These are phyloP conservation scores for Stenodema calcarata DNA, from an alignment of 2,888 invertebrate species.

Conservation along the genomic window DNA sequence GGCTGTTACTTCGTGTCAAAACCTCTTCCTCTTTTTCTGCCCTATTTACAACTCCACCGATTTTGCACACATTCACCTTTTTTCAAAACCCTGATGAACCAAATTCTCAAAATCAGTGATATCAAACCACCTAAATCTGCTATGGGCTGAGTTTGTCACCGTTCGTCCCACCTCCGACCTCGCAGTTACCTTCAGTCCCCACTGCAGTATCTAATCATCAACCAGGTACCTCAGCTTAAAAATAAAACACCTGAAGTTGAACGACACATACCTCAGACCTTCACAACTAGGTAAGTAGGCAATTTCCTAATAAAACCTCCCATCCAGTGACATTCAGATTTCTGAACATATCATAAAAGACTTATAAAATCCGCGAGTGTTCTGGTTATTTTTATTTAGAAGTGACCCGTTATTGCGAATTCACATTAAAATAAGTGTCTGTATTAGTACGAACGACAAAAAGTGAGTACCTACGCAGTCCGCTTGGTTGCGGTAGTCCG, in stretches of 20 bases:
- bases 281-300: not conserved
- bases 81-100: not conserved
- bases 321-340: too few species aligned
- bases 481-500: too few species aligned
- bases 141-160: not conserved
- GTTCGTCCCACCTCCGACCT: not conserved
- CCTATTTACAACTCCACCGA: not conserved
- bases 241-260: not conserved
- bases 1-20: conserved; percentile 2
- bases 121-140: not conserved
- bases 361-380: too few species aligned
- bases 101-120: not conserved
- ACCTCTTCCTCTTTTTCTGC: too few species aligned
- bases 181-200: not conserved
- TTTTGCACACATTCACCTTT: not conserved
- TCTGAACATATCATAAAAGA: too few species aligned
- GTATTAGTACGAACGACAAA: too few species aligned
- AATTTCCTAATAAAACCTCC: too few species aligned
- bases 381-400: too few species aligned
- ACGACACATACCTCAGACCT: not conserved
- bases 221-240: not conserved
- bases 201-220: not conserved
- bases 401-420: too few species aligned
- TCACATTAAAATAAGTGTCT: too few species aligned
- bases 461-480: too few species aligned